phyloP scores from a whole-genome alignment of 2,888 invertebrate genomes.

The Dolomedes plantarius region DNA sequence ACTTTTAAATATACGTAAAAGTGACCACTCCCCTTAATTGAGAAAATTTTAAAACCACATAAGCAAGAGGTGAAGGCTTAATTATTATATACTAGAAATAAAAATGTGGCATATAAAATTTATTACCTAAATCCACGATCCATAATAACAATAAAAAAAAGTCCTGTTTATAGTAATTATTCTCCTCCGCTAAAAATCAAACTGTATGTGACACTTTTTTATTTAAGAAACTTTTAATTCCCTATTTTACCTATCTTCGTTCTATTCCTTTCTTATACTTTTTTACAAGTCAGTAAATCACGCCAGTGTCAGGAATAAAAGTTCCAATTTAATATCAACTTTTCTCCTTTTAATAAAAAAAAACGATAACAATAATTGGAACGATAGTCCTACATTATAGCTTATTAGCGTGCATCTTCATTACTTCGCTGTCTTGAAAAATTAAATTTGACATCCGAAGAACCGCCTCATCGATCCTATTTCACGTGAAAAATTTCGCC shows the following conservation, averaged over 20 bases:
- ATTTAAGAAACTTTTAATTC: neutral
- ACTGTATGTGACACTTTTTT: neutral
- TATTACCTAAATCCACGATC: too few relatives aligned
- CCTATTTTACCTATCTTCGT: neutral
- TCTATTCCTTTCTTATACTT: neutral
- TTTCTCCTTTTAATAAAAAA: neutral
- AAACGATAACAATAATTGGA: neutral
- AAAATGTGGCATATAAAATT: too few relatives aligned
- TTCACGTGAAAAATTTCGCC: neutral
- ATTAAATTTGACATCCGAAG: constrained; percentile 18
- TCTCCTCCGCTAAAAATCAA: neutral
- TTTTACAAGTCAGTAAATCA: neutral
- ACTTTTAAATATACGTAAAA: too few relatives aligned
- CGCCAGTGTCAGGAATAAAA: neutral
- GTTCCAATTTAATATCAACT: neutral
- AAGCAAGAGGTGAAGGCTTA: too few relatives aligned
- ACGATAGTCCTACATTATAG: constrained; percentile 11
- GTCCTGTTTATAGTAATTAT: neutral
- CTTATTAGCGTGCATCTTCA: constrained; percentile 12
- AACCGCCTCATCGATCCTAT: constrained; percentile 5
- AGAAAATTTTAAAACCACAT: too few relatives aligned
- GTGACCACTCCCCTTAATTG: too few relatives aligned
- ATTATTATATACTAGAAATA: too few relatives aligned
- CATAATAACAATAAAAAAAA: too few relatives aligned
- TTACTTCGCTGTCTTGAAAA: neutral